Percentiles rank a stretch among this genome's conserved stretches.
Conservation (phyloP, 2,113 vertebrate genomes). For the Gallinago jamesoni region DNA sequence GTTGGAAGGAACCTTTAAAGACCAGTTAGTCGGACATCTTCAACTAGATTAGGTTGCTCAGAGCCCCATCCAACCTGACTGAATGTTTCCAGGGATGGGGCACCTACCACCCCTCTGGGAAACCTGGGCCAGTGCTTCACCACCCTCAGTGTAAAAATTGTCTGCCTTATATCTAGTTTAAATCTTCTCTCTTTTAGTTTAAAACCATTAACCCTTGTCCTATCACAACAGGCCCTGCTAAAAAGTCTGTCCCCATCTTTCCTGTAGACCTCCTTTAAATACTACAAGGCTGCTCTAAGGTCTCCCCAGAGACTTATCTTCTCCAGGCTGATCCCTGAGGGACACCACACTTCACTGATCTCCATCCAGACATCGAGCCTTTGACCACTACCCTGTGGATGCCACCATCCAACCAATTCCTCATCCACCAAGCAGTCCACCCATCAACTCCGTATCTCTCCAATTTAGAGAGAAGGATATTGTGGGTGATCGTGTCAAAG, state of each 20-base stretch:
- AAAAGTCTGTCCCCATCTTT: not conserved
- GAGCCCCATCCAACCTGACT: not conserved
- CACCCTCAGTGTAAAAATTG: not conserved
- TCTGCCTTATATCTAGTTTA: not conserved
- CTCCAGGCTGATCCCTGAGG: not conserved
- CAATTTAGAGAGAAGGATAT: not conserved
- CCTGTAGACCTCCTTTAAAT: not conserved
- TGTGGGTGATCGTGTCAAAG: not conserved
- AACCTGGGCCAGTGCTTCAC: not conserved
- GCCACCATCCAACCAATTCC: not conserved
- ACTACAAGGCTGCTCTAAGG: no score
- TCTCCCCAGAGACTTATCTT: not conserved
- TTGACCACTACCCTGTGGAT: not conserved
- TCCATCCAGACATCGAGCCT: not conserved
- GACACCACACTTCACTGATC: not conserved
- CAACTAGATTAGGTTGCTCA: not conserved
- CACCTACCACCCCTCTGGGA: not conserved
- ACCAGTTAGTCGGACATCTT: not conserved
- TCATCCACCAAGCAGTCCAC: not conserved
- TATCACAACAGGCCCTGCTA: not conserved
- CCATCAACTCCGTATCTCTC: not conserved
- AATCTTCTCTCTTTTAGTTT: not conserved
- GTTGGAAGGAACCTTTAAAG: not conserved
- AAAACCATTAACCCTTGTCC: not conserved
- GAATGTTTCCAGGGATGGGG: not conserved